Percentiles rank a stretch among this genome's conserved stretches.
Conservation (phyloP, 1,140 invertebrate genomes). For the Globodera rostochiensis region DNA sequence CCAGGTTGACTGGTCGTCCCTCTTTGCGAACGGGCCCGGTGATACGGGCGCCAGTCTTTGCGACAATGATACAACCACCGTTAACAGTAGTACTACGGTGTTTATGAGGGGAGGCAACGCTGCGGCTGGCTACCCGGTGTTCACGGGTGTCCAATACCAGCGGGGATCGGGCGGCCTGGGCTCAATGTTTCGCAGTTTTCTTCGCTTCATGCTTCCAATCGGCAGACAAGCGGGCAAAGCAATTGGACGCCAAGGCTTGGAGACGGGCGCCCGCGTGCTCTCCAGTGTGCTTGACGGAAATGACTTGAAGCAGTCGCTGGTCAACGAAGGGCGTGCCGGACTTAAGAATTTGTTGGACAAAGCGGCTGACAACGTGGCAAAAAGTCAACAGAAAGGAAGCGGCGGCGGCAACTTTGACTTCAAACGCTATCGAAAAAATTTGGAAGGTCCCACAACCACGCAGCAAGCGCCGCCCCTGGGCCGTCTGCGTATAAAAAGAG, state of each 20-base stretch:
- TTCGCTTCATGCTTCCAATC: slow-evolving; percentile 29
- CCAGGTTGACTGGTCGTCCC: slow-evolving; percentile 21
- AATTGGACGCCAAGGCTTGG: slow-evolving; percentile 24
- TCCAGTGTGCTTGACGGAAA: slow-evolving; percentile 18
- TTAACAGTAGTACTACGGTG: not conserved
- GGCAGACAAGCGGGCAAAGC: slow-evolving; percentile 21
- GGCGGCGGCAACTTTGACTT: slow-evolving; percentile 9
- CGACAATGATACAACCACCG: not conserved
- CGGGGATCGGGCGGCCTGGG: slow-evolving; percentile 21
- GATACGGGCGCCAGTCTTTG: not conserved
- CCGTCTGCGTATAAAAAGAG: no score
- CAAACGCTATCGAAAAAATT: slow-evolving; percentile 6
- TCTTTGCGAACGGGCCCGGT: not conserved
- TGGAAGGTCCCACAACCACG: no score
- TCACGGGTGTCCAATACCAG: slow-evolving; percentile 29
- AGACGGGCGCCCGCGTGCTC: slow-evolving; percentile 19
- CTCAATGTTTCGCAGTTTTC: slow-evolving; percentile 27
- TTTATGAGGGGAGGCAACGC: no score
- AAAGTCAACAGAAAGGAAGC: not conserved
- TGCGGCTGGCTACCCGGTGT: not conserved
- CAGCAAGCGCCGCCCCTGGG: not conserved
- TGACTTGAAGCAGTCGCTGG: slow-evolving; percentile 19
- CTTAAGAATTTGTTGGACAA: slow-evolving; percentile 24
- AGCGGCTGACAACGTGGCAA: slow-evolving; percentile 15
- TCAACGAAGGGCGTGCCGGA: slow-evolving; percentile 13